These are phyloP conservation scores for Drosophila neutralis DNA, from an alignment of 2,888 invertebrate species.

Conservation along the genomic window DNA sequence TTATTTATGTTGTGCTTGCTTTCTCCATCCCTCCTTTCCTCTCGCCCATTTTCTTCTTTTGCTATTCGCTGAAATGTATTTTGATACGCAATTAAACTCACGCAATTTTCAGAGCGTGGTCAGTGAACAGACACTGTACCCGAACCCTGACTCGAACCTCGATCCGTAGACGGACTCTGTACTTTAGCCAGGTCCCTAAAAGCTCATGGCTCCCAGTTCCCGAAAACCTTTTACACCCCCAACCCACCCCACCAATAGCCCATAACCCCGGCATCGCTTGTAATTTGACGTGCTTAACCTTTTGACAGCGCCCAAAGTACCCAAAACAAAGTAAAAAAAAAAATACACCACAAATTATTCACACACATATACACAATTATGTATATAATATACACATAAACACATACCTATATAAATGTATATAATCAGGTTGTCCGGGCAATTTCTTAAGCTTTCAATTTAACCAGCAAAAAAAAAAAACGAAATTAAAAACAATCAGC, in stretches of 20 bases:
- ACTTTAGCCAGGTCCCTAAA: conserved; percentile 30
- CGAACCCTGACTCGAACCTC: conserved; percentile 14
- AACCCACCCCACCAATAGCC: background rate
- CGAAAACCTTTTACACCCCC: background rate
- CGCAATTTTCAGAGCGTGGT: conserved; percentile 53
- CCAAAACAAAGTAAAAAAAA: background rate
- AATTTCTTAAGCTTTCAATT: conserved; percentile 48
- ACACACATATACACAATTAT: conserved; percentile 2
- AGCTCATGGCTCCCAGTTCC: conserved; percentile 4
- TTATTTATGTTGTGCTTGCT: conserved; percentile 1
- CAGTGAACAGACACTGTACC: conserved; percentile 39
- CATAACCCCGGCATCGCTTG: conserved; percentile 27
- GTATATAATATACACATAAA: background rate
- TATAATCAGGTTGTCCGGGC: conserved; percentile 50
- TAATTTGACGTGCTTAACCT: conserved; percentile 65
- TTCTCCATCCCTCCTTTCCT: background rate
- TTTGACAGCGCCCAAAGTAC: conserved; percentile 42
- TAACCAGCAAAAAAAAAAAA: conserved; percentile 27
- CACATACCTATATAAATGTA: conserved; percentile 2
- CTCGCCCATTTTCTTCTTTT: background rate
- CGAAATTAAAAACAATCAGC: conserved; percentile 36
- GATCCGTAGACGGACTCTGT: conserved; percentile 21
- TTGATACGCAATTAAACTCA: conserved; percentile 68
- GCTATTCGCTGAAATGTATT: conserved; percentile 39
- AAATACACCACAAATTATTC: conserved; percentile 3